Evolutionary conservation across 2,797 vertebrate species (phyloP).

Genomic region (Scolopax bukidnonensis): DNA sequence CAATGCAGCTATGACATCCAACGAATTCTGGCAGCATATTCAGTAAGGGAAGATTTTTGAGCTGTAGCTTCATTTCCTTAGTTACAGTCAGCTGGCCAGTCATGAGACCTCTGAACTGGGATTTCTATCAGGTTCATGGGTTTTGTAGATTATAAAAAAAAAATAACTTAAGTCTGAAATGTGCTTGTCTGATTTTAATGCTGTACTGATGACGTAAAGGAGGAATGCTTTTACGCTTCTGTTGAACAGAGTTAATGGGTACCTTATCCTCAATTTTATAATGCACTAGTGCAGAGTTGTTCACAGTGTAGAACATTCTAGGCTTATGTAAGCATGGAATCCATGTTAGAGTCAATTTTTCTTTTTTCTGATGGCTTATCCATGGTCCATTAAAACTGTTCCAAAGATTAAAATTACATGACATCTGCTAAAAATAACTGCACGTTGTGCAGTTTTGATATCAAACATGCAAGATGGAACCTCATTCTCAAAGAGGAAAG

Average conservation of each 20-base stretch:
- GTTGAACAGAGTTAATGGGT: background rate
- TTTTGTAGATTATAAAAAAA: background rate
- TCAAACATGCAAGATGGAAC: background rate
- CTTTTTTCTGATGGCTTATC: background rate
- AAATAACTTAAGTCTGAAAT: background rate
- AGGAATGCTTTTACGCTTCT: background rate
- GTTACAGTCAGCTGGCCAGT: background rate
- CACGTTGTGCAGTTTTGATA: background rate
- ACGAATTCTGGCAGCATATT: background rate
- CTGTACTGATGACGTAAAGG: background rate
- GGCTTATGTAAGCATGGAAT: background rate
- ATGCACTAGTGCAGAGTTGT: background rate
- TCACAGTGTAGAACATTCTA: background rate
- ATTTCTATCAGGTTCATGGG: background rate
- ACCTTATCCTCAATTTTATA: background rate
- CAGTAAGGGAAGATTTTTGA: background rate
- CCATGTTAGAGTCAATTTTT: background rate
- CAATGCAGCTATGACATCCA: background rate
- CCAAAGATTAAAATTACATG: constrained; percentile 1
- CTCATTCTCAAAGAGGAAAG: background rate
- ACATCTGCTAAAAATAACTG: background rate
- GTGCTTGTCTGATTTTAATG: background rate
- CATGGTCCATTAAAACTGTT: background rate
- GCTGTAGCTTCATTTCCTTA: background rate
- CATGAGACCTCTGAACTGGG: background rate